phyloP scores from a whole-genome alignment of 2,113 vertebrate genomes.

The Saguinus imperator region DNA sequence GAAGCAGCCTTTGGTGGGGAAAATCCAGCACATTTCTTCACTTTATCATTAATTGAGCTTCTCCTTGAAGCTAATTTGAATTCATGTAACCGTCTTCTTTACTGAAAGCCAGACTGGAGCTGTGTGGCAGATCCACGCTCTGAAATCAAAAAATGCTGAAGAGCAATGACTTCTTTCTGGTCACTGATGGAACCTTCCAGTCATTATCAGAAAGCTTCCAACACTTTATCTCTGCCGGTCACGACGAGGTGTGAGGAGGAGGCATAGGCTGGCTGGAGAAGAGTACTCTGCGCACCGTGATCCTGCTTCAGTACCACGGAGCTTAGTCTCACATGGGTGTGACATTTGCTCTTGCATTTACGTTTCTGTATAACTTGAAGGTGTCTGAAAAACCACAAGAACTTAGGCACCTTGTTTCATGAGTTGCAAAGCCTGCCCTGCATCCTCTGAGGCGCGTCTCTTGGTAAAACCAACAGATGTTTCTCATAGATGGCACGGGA shows the following conservation, averaged over 20 bases:
- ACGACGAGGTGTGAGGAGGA: neutral
- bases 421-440: neutral
- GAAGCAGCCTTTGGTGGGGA: neutral
- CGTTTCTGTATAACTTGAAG: slow-evolving; percentile 11
- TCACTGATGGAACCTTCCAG: slow-evolving; percentile 61
- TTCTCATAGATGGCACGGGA: accelerated
- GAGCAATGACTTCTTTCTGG: slow-evolving; percentile 56
- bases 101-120: slow-evolving; percentile 43
- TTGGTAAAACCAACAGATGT: neutral
- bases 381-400: slow-evolving; percentile 43
- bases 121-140: slow-evolving; percentile 53
- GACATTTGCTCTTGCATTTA: slow-evolving; percentile 56
- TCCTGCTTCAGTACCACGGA: slow-evolving; percentile 37
- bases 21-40: neutral
- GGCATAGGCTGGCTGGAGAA: slow-evolving; percentile 34
- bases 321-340: slow-evolving; percentile 40
- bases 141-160: slow-evolving; percentile 46
- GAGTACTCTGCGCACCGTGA: slow-evolving; percentile 47
- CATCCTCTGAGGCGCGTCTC: neutral
- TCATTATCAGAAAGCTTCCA: slow-evolving; percentile 67
- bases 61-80: neutral
- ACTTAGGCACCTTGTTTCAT: slow-evolving; percentile 44
- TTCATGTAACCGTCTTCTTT: neutral
- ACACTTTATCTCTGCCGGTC: slow-evolving; percentile 61
- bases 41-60: neutral